These are phyloP conservation scores for Tympanuchus pallidicinctus DNA, from an alignment of 2,113 vertebrate genomes.

Conservation along the genomic window DNA sequence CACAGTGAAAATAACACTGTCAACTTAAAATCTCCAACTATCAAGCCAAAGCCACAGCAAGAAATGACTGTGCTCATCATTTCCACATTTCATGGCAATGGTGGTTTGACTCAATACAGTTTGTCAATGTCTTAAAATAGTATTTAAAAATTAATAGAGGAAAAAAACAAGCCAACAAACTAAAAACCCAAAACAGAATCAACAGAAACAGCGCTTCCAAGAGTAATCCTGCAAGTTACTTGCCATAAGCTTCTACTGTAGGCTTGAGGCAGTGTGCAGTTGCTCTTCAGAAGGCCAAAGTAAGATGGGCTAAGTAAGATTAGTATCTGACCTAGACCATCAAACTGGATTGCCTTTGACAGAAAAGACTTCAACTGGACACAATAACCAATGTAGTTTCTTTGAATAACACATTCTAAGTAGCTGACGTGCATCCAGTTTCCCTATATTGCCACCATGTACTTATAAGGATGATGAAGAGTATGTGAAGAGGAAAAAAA, in stretches of 20 bases:
- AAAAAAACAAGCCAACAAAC: not conserved
- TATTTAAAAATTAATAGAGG: not conserved
- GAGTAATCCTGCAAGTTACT: not conserved
- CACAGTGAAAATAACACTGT: not conserved
- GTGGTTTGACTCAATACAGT: not conserved
- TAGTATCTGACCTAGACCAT: not conserved
- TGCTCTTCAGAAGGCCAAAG: not conserved
- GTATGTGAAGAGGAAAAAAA: not conserved
- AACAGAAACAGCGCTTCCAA: not conserved
- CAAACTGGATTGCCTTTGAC: not conserved
- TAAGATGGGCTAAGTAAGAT: not conserved
- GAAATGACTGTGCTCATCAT: not conserved
- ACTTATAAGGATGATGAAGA: not conserved
- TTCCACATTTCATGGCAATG: not conserved
- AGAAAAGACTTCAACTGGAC: not conserved
- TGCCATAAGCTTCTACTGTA: not conserved
- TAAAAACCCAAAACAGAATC: not conserved
- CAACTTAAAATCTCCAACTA: not conserved
- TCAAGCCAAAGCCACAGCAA: accelerated
- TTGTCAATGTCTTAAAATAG: not conserved
- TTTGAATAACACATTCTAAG: conserved; percentile 24
- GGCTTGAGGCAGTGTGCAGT: not conserved
- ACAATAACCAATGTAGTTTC: not conserved
- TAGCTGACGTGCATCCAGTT: not conserved
- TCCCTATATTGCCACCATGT: not conserved